Conservation (phyloP, 2,113 vertebrate genomes). For the Pituophis catenifer region DNA sequence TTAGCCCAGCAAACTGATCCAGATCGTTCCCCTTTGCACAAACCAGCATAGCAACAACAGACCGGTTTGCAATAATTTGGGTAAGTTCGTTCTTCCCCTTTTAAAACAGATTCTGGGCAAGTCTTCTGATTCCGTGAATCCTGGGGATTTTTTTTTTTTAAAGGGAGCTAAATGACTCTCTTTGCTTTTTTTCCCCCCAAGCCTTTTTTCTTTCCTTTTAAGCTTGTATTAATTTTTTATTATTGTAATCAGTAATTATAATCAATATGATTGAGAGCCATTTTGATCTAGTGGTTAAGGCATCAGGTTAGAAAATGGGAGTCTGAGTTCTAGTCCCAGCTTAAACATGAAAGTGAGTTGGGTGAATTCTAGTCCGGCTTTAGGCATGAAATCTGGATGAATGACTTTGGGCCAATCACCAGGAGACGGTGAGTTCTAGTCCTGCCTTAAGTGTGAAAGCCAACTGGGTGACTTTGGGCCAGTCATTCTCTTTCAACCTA, state of each 20-base stretch:
- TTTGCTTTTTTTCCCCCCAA: background rate
- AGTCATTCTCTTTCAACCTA: background rate
- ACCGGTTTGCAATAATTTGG: background rate
- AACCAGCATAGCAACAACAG: fast-evolving
- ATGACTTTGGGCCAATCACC: too few relatives aligned
- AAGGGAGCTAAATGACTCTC: background rate
- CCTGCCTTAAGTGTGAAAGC: too few relatives aligned
- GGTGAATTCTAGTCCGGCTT: background rate
- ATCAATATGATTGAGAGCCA: background rate
- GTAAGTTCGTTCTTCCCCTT: background rate
- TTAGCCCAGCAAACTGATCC: constrained; percentile 60
- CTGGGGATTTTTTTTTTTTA: background rate
- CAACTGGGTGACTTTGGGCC: too few relatives aligned
- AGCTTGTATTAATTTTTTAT: background rate
- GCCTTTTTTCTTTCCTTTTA: background rate
- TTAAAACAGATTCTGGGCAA: background rate
- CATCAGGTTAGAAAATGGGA: background rate
- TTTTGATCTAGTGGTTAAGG: background rate
- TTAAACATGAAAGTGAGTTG: background rate
- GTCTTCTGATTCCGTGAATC: background rate
- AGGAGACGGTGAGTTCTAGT: too few relatives aligned
- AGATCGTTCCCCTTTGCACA: constrained; percentile 77
- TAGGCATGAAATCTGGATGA: too few relatives aligned
- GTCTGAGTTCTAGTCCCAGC: background rate
- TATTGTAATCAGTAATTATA: background rate